phyloP scores from a whole-genome alignment of 2,113 vertebrate species.

The Origma solitaria region DNA sequence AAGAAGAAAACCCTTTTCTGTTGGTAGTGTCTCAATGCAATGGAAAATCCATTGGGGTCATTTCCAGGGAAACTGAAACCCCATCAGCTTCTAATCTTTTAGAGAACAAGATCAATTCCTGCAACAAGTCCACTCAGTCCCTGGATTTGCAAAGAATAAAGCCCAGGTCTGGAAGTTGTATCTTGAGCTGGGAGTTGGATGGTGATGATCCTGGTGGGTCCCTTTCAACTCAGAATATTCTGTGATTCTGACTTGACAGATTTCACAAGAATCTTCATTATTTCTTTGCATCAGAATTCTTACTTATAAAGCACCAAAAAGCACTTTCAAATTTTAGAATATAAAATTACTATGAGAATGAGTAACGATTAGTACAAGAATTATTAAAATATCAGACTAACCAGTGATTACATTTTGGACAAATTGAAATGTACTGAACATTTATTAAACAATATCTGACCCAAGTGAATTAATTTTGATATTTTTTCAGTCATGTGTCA shows the following conservation, averaged over 20 bases:
- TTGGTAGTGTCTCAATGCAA: neutral
- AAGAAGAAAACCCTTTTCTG: neutral
- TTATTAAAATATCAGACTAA: neutral
- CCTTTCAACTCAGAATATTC: neutral
- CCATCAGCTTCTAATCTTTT: neutral
- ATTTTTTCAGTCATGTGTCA: neutral
- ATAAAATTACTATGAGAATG: rapidly evolving
- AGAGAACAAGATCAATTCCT: neutral
- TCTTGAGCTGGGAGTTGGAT: neutral
- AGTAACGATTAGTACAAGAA: rapidly evolving
- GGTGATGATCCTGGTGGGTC: neutral
- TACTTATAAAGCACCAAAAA: neutral
- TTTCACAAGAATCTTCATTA: neutral
- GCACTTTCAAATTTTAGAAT: neutral
- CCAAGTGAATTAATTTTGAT: neutral
- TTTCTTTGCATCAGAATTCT: neutral
- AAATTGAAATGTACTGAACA: neutral
- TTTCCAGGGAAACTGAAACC: neutral
- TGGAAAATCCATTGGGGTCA: neutral
- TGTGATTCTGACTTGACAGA: neutral
- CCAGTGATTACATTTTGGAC: neutral
- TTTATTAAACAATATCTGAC: neutral
- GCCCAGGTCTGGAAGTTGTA: neutral
- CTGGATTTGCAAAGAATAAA: neutral
- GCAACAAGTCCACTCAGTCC: neutral